Evolutionary conservation across 2,888 invertebrate species (phyloP).

Genomic region (Troilus luridus): DNA sequence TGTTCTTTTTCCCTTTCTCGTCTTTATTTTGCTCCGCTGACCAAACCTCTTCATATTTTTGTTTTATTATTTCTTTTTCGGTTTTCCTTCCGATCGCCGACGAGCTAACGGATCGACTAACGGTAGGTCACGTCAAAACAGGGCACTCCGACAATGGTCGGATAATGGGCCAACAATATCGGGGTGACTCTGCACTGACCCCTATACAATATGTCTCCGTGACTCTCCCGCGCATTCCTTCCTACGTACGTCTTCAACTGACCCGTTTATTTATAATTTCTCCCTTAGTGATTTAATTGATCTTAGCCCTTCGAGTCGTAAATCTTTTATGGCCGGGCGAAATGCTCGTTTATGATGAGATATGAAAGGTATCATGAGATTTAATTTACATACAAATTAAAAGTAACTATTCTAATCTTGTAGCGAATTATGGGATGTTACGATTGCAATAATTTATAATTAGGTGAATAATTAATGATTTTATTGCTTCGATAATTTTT

Average conservation of each 20-base stretch:
- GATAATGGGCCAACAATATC: constrained; percentile 48
- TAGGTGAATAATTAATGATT: neutral
- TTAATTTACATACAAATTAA: constrained; percentile 13
- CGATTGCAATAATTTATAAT: neutral
- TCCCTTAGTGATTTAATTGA: constrained; percentile 20
- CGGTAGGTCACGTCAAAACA: constrained; percentile 53
- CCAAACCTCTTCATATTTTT: constrained; percentile 46
- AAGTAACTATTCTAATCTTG: neutral
- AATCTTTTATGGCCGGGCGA: neutral
- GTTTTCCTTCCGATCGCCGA: neutral
- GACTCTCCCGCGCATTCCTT: constrained; percentile 40
- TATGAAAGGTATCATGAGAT: neutral
- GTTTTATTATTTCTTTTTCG: neutral
- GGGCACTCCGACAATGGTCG: constrained; percentile 38
- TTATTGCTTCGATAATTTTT: neutral
- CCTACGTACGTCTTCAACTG: constrained; percentile 29
- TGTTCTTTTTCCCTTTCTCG: neutral
- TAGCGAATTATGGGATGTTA: neutral
- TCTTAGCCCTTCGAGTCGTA: neutral
- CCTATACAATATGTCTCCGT: constrained; percentile 49
- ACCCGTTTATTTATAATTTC: constrained; percentile 43
- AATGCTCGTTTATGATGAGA: neutral
- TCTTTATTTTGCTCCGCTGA: constrained; percentile 36
- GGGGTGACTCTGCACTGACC: constrained; percentile 48
- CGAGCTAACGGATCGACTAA: constrained; percentile 45